phyloP scores from a whole-genome alignment of 2,113 vertebrate genomes.

The Plecotus auritus region DNA sequence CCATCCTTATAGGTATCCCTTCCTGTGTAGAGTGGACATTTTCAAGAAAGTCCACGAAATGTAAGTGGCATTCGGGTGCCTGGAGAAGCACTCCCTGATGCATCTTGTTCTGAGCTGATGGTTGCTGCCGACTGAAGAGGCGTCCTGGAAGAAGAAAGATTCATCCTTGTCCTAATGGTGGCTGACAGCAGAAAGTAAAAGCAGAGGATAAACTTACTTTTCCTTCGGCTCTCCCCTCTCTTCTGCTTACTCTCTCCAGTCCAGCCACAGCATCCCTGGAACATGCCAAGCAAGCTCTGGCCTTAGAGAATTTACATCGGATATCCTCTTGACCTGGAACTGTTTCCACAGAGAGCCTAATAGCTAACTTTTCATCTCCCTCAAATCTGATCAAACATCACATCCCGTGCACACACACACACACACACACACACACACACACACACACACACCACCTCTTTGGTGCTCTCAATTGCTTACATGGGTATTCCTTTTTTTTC shows the following conservation, averaged over 20 bases:
- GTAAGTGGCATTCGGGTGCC: not conserved
- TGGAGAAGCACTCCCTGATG: not conserved
- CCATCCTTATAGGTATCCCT: not conserved
- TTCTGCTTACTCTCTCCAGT: not conserved
- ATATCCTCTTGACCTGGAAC: not conserved
- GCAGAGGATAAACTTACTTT: not conserved
- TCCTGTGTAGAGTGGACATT: not conserved
- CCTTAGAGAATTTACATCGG: not conserved
- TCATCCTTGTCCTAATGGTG: not conserved
- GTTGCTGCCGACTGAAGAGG: not conserved
- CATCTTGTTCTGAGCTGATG: not conserved
- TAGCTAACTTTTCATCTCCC: not conserved
- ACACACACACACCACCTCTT: not conserved
- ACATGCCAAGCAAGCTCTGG: not conserved
- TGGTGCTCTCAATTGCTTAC: not conserved
- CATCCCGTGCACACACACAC: not conserved
- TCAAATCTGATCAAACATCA: not conserved
- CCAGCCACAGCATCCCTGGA: not conserved
- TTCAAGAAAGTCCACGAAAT: not conserved
- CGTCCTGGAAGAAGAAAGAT: not conserved
- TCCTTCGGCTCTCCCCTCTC: not conserved
- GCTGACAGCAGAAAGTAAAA: not conserved
- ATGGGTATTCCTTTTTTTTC: not conserved
- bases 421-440: too few species aligned
- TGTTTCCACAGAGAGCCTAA: not conserved